Evolutionary conservation across 2,113 vertebrate genomes (phyloP), one percentile per base, ranked within the genome.

Genomic region (Athene noctua): DNA sequence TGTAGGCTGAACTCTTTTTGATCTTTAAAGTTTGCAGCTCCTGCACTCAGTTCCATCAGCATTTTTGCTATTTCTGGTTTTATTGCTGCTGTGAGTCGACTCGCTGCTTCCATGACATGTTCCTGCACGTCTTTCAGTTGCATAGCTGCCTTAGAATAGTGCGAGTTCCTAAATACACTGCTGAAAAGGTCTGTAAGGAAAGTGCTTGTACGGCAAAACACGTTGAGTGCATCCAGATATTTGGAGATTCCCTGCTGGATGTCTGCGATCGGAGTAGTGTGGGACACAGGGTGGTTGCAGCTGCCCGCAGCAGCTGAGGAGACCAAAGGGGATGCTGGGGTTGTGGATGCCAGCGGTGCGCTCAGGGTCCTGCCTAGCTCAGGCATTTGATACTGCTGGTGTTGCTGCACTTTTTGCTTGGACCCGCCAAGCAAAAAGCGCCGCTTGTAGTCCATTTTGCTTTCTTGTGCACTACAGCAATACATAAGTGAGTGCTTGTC

Each of bases 401-500:
- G 99, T 98, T 99, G 99, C 97, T 99, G 99, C 97, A 99, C 99
- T 98, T 99, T 99, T 98, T 99, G 99, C 99, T 99, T 99, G 99
- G 99, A 99, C 99, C 99, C 99, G 99, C 99, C 99, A 98, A 99
- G 99, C 99, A 99, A 98, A 98, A 99, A 99, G 98, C 99, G 99
- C 98, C 99, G 98, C 98, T 99, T 99, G 74, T 99, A 99, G 99
- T 99, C 99, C 99, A 99, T 99, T 98, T 99, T 99, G 98, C 98
- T 99, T 98, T 99, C 99, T 97, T 99, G 99, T 68, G 98, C 98
- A 97, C 99, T 99, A 96, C 99, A 99, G 99, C 99, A 99, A 99
- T 99, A 99, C 99, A 99, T 99, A 99, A 97, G 98, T 97, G 97
- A 98, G 98, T 98, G 97, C 97, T 93, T 95, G 96, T 97, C 94